A percentile compares a stretch with the other conserved stretches of the same genome.
Conservation (phyloP, 2,113 vertebrate species). For the Vidua chalybeata region DNA sequence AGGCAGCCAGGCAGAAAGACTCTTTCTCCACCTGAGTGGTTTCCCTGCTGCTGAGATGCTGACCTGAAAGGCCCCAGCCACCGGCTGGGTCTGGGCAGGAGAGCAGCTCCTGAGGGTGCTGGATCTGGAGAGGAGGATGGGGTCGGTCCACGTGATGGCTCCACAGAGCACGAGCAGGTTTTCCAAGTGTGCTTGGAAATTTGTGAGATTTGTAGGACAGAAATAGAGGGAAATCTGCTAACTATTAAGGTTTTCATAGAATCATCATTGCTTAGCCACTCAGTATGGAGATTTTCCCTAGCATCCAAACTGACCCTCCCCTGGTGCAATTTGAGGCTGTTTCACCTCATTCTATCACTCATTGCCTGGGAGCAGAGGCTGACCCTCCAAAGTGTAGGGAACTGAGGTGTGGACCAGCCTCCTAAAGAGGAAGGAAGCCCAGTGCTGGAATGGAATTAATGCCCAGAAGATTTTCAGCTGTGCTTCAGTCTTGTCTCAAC, state of each 20-base stretch:
- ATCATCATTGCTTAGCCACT: not conserved
- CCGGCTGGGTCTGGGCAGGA: not conserved
- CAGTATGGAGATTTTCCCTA: not conserved
- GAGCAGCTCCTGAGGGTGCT: not conserved
- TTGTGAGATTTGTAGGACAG: not conserved
- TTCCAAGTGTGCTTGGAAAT: not conserved
- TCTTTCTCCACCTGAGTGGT: not conserved
- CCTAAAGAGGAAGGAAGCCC: not conserved
- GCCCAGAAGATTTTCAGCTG: not conserved
- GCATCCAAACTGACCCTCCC: not conserved
- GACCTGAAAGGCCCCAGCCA: not conserved
- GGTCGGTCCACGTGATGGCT: accelerated
- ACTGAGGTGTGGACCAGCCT: not conserved
- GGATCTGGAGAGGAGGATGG: not conserved
- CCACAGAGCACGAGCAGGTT: accelerated
- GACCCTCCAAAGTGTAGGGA: not conserved
- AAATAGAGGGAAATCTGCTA: not conserved
- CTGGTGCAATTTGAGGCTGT: not conserved
- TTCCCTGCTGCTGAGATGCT: not conserved
- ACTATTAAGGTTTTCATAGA: not conserved
- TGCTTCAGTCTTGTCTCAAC: not conserved
- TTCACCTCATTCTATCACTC: not conserved
- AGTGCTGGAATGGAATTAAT: not conserved
- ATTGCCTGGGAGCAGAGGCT: not conserved
- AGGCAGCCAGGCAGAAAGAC: not conserved